Base-by-base conservation (phyloP, 2,888 invertebrate species). In the Ceriagrion tenellum region DNA sequence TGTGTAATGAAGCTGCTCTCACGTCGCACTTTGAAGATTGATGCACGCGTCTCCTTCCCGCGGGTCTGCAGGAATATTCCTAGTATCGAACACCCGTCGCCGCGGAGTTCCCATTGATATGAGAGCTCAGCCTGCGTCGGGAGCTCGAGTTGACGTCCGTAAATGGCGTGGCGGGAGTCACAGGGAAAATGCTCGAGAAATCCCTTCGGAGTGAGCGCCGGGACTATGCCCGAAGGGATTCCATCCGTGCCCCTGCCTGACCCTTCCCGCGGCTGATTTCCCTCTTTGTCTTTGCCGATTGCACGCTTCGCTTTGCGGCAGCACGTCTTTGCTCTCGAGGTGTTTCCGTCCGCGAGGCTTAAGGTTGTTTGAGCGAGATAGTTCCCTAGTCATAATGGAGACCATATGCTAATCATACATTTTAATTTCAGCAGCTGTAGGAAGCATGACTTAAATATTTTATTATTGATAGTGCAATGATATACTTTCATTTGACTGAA, bases 131-230 rank as follows among this genome's bases (percentile, higher is more conserved):
- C 16, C 30, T 81, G n/a, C 35, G 81, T 81, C 3, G 30, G 35
- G 81, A 81, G 81, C 81, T 81, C n/a, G 35, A 81, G 81, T 81
- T 81, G 35, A 81, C 81, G 35, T n/a, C 30, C 81, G 81, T 81
- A 30, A 74, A 74, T 74, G 30, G 74, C 74, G 74, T 74, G 8
- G 74, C 74, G 30, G 74, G 74, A 74, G 74, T 74, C 30, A 74
- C 30, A 30, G n/a, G 74, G n/a, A n/a, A n/a, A 74, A 74, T 74
- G 74, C 74, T 30, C 74, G 23, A 74, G 74, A 74, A 74, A 74
- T 74, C 74, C 74, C 74, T 74, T 74, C 74, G 74, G 74, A 74
- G 30, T 12, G 12, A 30, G n/a, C 30, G 74, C 74, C 74, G 74
- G 74, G 30, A 74, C 74, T 74, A 30, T 74, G 74, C 74, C 74